Evolutionary conservation across 1,140 invertebrate genomes (phyloP), one percentile per base, ranked within the genome.

Genomic region (Sycophaga agraensis): DNA sequence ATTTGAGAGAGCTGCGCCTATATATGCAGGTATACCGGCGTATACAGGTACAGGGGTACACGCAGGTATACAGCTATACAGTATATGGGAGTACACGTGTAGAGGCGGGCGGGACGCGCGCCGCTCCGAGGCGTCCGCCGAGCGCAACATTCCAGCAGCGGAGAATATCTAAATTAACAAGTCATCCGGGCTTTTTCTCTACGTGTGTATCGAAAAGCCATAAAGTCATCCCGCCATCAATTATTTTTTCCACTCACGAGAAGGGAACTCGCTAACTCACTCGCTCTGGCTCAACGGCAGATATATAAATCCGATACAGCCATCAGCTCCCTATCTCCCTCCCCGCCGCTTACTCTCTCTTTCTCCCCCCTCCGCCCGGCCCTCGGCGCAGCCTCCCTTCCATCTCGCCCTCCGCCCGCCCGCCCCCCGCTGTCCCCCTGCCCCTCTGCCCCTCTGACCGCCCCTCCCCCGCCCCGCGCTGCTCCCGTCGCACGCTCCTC

Each of bases 111-210:
- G n/a, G 21, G 49, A 35, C 31, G 37, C 21, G 22, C 14, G 21
- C 17, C 28, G 35, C 40, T 16, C 16, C 6, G 22, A 57, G 45
- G 16, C 21, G 55, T 58, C 24, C 34, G 51, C 34, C 17, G 42
- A 17, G 17, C 55, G 21, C 50, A 48, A 43, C 50, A 61, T 59
- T 54, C 59, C 50, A 48, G 22, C 50, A 39, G 59, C 31, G 43
- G 42, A 54, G 43, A 54, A 61, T 54, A 54, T 61, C 59, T 61
- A 61, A 61, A 61, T 61, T 61, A 61, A 61, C 59, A 54, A 61
- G 59, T 61, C 59, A 61, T 61, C 59, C 43, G 17, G 50, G n/a
- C 26, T 49, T 17, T 50, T 43, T 50, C 37, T 50, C 37, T 45
- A 48, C 35, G 50, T 40, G 49, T 37, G 50, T 61, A 61, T 61